Conservation (phyloP, 2,113 vertebrate species). For the Coracopsis vasa region DNA sequence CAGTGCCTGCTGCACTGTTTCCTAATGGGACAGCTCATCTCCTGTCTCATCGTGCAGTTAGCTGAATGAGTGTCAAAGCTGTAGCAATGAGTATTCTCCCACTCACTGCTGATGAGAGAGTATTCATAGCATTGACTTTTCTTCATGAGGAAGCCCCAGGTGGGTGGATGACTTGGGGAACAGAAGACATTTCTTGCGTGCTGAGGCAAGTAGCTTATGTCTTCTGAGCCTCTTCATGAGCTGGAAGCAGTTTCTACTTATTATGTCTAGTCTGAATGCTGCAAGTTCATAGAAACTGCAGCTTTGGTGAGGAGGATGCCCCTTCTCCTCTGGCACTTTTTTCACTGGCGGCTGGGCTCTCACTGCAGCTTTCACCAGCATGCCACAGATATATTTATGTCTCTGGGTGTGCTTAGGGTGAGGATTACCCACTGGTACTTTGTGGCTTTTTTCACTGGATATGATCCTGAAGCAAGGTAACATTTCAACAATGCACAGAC, state of each 20-base stretch:
- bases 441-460: background rate
- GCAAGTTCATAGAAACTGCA: background rate
- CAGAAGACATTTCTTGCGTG: background rate
- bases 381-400: background rate
- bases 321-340: background rate
- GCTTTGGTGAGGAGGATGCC: background rate
- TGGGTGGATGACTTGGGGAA: background rate
- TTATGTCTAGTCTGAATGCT: background rate
- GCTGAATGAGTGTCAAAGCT: background rate
- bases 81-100: background rate
- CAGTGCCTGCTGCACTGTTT: background rate
- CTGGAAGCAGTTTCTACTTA: background rate
- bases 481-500: accelerated
- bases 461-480: background rate
- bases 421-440: no score
- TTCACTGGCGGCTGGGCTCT: background rate
- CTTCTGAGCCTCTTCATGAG: background rate
- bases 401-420: background rate
- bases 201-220: background rate
- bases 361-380: background rate
- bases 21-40: background rate
- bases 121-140: background rate
- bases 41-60: background rate
- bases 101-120: background rate
- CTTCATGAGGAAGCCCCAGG: background rate